Evolutionary conservation across 1,140 invertebrate species (phyloP), one percentile per base, ranked within the genome.

Genomic region (Aphelinus atriplicis): DNA sequence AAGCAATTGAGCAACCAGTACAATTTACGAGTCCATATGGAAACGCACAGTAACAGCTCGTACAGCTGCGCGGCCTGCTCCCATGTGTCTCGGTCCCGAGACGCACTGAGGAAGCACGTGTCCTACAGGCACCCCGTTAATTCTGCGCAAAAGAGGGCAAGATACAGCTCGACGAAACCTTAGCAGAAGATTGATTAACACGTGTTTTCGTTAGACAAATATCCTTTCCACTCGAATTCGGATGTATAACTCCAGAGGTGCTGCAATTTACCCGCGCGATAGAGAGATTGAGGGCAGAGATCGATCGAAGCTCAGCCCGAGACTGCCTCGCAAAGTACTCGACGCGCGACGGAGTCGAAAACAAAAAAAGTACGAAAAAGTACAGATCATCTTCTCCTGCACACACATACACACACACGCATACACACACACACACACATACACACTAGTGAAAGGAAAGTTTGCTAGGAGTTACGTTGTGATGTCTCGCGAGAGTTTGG

Each of bases 1-100:
- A 96, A 96, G 85, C 93, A 95, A 73, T 88, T 96, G 51, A 95
- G 94, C 85, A 96, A 96, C 88, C 95, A 95, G 84, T 96, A 96
- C 86, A 96, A 96, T 86, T 87, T 96, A 79, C 89, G 95, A 61
- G 95, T 96, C 76, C 95, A 96, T 82, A 93, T 96, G 91, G 95
- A 96, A 83, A 96, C 95, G 10, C 95, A 96, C 83, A 94, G 94
- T 80, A 95, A 95, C 79, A 92, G 94, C 73, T 92, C 93, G 70
- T 92, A 90, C 84, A 94, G 94, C 43, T 96, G 95, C 83, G 91
- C 93, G 66, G 93, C 94, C 0, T 96, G 95, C 87, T 92, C 91
- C 43, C 95, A 96, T 82, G 94, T 96, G 26, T 95, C 94, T 55
- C 90, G 95, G 72, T 95, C 94, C 65, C 89, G 95, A 76, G 95